Percentiles rank a stretch among this genome's conserved stretches.
Conservation (phyloP, 2,113 vertebrate species). For the Eulemur macaco region DNA sequence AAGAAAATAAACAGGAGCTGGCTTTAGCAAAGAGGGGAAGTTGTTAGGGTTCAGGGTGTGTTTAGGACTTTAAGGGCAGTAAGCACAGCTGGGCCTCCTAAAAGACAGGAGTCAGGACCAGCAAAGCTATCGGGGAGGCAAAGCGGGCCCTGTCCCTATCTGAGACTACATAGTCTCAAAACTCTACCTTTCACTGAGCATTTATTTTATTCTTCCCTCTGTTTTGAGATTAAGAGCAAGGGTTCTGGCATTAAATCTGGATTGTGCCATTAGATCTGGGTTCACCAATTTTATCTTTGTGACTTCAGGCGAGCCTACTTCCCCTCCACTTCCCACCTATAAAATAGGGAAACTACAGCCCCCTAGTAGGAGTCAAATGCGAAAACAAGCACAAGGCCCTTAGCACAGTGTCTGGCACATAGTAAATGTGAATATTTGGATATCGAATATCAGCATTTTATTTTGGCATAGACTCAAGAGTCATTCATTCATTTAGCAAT, state of each 20-base stretch:
- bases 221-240: not conserved
- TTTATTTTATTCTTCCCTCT: not conserved
- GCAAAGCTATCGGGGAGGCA: not conserved
- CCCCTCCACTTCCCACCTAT: not conserved
- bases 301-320: not conserved
- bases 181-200: not conserved
- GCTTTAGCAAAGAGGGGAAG: not conserved
- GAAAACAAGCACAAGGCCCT: not conserved
- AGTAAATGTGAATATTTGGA: not conserved
- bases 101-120: not conserved
- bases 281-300: not conserved
- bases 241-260: not conserved
- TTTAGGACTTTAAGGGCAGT: not conserved
- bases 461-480: conserved; percentile 1
- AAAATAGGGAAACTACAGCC: not conserved
- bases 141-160: not conserved
- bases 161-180: not conserved
- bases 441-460: not conserved
- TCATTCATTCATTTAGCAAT: not conserved
- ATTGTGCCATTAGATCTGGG: not conserved
- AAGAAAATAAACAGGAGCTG: not conserved
- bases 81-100: not conserved
- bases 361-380: not conserved
- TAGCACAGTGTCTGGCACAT: not conserved
- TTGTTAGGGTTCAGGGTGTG: not conserved